Base-by-base conservation (phyloP, 2,113 vertebrate species). In the Columba livia region DNA sequence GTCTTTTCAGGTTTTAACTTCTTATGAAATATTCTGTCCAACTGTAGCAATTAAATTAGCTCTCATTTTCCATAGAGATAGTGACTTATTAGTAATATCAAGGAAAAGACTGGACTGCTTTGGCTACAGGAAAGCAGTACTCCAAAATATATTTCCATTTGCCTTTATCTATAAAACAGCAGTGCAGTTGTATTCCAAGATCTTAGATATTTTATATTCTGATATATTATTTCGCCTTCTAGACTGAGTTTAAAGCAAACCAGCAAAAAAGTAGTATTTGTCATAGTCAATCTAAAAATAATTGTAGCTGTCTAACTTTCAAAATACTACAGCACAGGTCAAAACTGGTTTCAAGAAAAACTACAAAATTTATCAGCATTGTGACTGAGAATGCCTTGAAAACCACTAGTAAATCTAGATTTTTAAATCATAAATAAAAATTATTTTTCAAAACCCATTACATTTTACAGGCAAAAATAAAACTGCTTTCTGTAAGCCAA, bases 401-500 rank as follows among this genome's bases (percentile, higher is more conserved):
- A 86, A 71, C 5, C 29, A 72, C 16, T n/a, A 8, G 29, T 28
- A 96, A 88, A 85, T 58, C 47, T 78, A 42, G 65, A 57, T 67
- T 75, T 75, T 47, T 44, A 89, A 91, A 19, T 51, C 58, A 38
- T 29, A 56, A 85, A 72, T 48, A 18, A 65, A 79, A 64, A 17
- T 2, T 31, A 5, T 62, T 74, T 90, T 90, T 79, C 48, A 64
- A 78, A 74, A 80, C 32, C 11, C 38, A 74, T 91, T 79, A 80
- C 21, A 83, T 90, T 89, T 73, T 85, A 79, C 23, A 88, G 44
- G 47, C 71, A 88, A 93, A 89, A 93, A 65, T 62, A 85, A 85
- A 94, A 61, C 34, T 25, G 23, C 16, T 90, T 65, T 85, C 74
- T 82, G 26, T 31, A 78, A 81, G 72, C 69, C 81, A 96, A 36